Evolutionary conservation across 2,113 vertebrate genomes (phyloP), one percentile per base, ranked within the genome.

Genomic region (Thunnus maccoyii): DNA sequence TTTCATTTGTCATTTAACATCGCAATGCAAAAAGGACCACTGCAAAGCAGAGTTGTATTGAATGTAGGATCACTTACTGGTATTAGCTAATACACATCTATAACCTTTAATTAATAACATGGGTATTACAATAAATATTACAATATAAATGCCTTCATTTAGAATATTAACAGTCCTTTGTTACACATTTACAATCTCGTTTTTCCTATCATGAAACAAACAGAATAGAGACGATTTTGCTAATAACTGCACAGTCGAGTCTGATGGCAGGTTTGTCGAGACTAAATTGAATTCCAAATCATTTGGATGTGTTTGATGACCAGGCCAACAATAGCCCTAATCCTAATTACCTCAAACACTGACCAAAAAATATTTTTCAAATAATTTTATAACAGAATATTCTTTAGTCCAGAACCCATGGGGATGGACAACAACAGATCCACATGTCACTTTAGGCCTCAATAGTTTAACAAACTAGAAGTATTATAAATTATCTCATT

Each of bases 131-230:
- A 93, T 94, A 93, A 93, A 94, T 93, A 91, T 93, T 92, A 93
- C 91, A 93, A 92, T 94, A 94, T 93, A 94, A 94, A 94, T 93
- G 90, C 92, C 90, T 89, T 91, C 84, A 84, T 93, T 93, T 93
- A 63, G 89, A 91, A 86, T 94, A 94, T 93, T 93, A 94, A 94
- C 93, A 94, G 92, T 94, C 89, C 88, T 93, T 94, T 92, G 89
- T 92, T 93, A 94, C 93, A 94, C 91, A 94, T 94, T 83, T 94
- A 94, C 92, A 94, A 85, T 93, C 88, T 80, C 70, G 61, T 85
- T 91, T 79, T 82, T 50, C 85, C 71, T 75, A 32, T 83, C 84
- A 2, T 85, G 60, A 84, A 84, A 87, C 69, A 90, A 90, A 91
- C 87, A 50, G 67, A 83, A 86, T 70, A 74, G 44, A 66, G 78